phyloP scores from a whole-genome alignment of 1,140 invertebrate species.

The Orchesella cincta region DNA sequence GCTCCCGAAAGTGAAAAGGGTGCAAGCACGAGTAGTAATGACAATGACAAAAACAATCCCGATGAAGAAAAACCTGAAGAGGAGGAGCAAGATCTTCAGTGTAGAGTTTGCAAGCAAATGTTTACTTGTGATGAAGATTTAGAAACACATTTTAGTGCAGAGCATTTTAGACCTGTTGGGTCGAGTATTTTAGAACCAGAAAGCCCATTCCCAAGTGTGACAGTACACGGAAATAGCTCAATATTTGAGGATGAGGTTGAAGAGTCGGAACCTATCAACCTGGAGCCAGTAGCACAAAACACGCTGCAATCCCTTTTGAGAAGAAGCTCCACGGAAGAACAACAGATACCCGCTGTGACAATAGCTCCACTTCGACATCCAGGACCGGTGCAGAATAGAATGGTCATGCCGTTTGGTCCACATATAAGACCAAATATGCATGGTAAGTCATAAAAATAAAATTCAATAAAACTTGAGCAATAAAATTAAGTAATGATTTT shows the following conservation, averaged over 20 bases:
- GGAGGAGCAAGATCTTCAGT: constrained; percentile 43
- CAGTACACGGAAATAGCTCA: not conserved
- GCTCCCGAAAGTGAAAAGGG: not conserved
- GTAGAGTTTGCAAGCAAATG: constrained; percentile 39
- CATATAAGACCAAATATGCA: too few species aligned
- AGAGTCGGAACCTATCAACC: constrained; percentile 17
- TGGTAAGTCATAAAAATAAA: too few species aligned
- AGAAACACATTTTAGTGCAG: constrained; percentile 42
- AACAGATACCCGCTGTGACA: too few species aligned
- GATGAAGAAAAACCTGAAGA: not conserved
- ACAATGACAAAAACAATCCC: not conserved
- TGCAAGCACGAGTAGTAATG: not conserved
- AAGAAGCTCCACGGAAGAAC: not conserved
- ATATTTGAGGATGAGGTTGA: constrained; percentile 22
- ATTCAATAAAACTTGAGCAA: too few species aligned
- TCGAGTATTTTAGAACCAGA: constrained; percentile 46
- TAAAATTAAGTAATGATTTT: too few species aligned
- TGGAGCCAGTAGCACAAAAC: not conserved
- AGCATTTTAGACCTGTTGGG: constrained; percentile 34
- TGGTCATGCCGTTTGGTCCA: too few species aligned
- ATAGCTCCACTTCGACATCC: too few species aligned
- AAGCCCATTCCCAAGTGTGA: constrained; percentile 43
- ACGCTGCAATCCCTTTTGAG: not conserved
- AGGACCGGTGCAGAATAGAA: too few species aligned
- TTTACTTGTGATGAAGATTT: constrained; percentile 45